Conservation (phyloP, 2,888 invertebrate species). For the Exephanes ischioxanthus region DNA sequence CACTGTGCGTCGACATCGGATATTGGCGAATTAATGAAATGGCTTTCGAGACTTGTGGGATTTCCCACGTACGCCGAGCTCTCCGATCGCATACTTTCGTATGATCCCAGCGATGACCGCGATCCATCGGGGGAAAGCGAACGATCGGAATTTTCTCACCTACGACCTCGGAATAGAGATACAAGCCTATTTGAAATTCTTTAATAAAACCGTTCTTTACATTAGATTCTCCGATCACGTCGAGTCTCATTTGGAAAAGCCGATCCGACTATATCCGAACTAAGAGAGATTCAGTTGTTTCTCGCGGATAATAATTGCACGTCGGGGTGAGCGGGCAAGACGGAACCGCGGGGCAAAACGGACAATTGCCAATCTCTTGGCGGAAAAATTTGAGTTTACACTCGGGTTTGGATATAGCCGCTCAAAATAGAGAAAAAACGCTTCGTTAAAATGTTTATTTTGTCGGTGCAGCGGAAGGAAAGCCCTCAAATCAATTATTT, state of each 20-base stretch:
- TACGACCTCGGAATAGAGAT: conserved; percentile 64
- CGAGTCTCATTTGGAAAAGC: conserved; percentile 14
- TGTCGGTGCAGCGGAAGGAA: no score
- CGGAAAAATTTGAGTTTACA: no score
- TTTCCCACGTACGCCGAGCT: conserved; percentile 42
- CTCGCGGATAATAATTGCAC: conserved; percentile 6
- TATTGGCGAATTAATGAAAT: conserved; percentile 53
- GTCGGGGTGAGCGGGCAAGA: not conserved
- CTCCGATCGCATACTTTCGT: conserved; percentile 60
- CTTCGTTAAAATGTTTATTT: no score
- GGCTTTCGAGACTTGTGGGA: conserved; percentile 21
- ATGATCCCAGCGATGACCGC: conserved; percentile 57
- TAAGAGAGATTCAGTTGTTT: conserved; percentile 7
- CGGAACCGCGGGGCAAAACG: no score
- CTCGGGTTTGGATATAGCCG: no score
- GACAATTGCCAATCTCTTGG: no score
- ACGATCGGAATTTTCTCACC: conserved; percentile 69
- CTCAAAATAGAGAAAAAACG: no score
- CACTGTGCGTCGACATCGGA: not conserved
- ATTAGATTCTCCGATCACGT: conserved; percentile 3
- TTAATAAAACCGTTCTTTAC: not conserved
- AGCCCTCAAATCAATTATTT: no score
- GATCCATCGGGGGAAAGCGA: conserved; percentile 74
- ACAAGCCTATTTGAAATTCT: conserved; percentile 4
- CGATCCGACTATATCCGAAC: conserved; percentile 23